These are phyloP conservation scores for Helicorthomorpha holstii DNA, from an alignment of 1,140 invertebrate species.

Conservation along the genomic window DNA sequence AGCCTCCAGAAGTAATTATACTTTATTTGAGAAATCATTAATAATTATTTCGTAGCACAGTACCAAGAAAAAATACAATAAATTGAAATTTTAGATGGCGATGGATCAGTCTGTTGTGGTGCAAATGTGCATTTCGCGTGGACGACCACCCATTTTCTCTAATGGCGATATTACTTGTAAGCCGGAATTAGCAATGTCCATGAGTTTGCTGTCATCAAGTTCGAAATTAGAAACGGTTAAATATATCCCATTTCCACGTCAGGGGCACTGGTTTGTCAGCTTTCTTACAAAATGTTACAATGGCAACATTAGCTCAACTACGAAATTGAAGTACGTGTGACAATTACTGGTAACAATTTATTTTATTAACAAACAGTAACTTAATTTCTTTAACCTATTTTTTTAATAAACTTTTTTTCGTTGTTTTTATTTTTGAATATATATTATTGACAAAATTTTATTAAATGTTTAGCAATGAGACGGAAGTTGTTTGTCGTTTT, in stretches of 20 bases:
- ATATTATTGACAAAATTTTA: too few relatives aligned
- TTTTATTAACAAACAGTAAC: conserved; percentile 7
- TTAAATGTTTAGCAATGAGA: too few relatives aligned
- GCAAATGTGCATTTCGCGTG: conserved; percentile 41
- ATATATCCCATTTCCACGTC: conserved; percentile 58
- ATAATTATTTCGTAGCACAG: too few relatives aligned
- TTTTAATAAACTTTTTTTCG: neutral
- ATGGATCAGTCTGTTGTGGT: conserved; percentile 29
- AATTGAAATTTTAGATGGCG: too few relatives aligned
- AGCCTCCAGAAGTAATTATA: conserved; percentile 20
- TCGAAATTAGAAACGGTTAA: conserved; percentile 24
- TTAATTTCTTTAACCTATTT: neutral
- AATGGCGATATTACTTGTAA: conserved; percentile 37
- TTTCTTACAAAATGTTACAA: conserved; percentile 17
- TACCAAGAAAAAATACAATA: too few relatives aligned
- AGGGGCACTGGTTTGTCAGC: conserved; percentile 47
- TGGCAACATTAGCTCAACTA: conserved; percentile 9
- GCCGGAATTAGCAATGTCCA: conserved; percentile 34
- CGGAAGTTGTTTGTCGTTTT: neutral
- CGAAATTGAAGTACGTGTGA: too few relatives aligned
- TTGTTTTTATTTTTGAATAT: too few relatives aligned
- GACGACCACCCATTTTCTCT: conserved; percentile 29
- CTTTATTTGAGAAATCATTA: conserved; percentile 13
- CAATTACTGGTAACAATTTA: conserved; percentile 3
- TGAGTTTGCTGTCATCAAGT: conserved; percentile 24